Evolutionary conservation across 2,113 vertebrate species (phyloP).

Genomic region (Clupea harengus): DNA sequence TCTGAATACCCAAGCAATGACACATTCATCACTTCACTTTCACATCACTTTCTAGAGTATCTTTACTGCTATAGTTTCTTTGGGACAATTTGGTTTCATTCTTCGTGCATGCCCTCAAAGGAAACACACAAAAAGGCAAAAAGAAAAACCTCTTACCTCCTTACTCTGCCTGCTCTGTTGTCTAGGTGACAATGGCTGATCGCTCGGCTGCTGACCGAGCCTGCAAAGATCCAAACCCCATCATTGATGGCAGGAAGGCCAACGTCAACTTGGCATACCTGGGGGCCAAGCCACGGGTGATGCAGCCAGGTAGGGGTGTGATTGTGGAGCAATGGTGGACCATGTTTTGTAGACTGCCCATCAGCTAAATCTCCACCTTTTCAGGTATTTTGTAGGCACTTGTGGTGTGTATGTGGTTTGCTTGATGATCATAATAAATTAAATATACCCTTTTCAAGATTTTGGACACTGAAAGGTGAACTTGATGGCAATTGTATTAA

Average conservation of each 20-base stretch:
- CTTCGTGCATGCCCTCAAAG: neutral
- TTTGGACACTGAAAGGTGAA: neutral
- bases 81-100: neutral
- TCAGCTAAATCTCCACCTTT: neutral
- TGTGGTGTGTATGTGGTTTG: neutral
- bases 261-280: slow-evolving; percentile 98
- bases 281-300: slow-evolving; percentile 95
- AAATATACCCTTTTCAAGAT: neutral
- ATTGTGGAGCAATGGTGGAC: neutral
- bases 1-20: neutral
- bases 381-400: neutral
- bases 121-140: neutral
- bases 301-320: slow-evolving; percentile 88
- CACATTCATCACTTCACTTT: neutral
- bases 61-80: neutral
- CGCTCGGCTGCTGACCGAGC: slow-evolving; percentile 92
- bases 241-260: slow-evolving; percentile 98
- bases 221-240: slow-evolving; percentile 98
- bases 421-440: neutral
- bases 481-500: neutral
- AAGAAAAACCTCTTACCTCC: neutral
- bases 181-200: slow-evolving; percentile 96
- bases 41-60: neutral
- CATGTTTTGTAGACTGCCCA: neutral
- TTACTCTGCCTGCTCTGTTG: neutral